Evolutionary conservation across 1,140 invertebrate genomes (phyloP).

Genomic region (Acyrthosiphon pisum): DNA sequence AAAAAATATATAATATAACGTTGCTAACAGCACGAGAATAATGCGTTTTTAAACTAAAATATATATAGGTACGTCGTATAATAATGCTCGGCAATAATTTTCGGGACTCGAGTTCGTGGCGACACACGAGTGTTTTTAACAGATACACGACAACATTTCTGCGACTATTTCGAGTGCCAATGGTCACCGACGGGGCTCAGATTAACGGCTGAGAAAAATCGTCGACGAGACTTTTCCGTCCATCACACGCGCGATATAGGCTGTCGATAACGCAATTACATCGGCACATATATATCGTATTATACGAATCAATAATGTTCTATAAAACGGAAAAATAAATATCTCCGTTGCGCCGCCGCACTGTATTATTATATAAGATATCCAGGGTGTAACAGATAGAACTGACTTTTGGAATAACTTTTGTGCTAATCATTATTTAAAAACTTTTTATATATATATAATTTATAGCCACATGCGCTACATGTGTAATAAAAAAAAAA

Average conservation of each 20-base stretch:
- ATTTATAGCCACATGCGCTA: too few species aligned
- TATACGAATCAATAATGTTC: background rate
- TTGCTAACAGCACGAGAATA: slow-evolving; percentile 12
- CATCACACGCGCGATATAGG: background rate
- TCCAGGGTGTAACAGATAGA: too few species aligned
- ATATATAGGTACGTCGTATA: background rate
- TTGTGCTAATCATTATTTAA: too few species aligned
- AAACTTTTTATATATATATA: too few species aligned
- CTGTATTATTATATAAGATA: too few species aligned
- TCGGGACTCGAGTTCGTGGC: background rate
- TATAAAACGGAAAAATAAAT: background rate
- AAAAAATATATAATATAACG: background rate
- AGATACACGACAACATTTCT: slow-evolving; percentile 17
- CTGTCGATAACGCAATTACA: background rate
- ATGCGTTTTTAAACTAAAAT: slow-evolving; percentile 25
- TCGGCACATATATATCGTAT: background rate
- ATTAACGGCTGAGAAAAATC: background rate
- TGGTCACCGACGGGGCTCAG: background rate
- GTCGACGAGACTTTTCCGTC: background rate
- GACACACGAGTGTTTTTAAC: slow-evolving; percentile 21
- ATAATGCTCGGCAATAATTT: slow-evolving; percentile 19
- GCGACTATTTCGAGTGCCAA: background rate
- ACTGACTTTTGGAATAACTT: too few species aligned
- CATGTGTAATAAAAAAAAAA: too few species aligned
- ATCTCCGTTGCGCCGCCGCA: background rate